A percentile compares a stretch with the other conserved stretches of the same genome.
These are phyloP conservation scores for Pteronura brasiliensis DNA, from an alignment of 2,113 vertebrate genomes.

Conservation along the genomic window DNA sequence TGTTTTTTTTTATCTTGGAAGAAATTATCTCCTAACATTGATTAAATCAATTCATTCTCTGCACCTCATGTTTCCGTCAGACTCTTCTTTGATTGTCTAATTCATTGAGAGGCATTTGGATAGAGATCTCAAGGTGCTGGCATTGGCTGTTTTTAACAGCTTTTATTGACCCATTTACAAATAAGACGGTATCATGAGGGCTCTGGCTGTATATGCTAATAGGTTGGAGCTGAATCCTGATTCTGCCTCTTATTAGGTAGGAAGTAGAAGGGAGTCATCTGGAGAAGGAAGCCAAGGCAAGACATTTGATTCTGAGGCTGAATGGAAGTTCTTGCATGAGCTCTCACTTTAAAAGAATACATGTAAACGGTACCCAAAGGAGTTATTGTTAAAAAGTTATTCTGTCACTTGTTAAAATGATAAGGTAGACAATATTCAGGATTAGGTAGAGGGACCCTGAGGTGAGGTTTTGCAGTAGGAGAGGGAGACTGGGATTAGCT, in stretches of 20 bases:
- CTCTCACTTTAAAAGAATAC: background rate
- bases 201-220: background rate
- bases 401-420: background rate
- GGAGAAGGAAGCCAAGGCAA: background rate
- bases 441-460: background rate
- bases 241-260: background rate
- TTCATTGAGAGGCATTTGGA: background rate
- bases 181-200: background rate
- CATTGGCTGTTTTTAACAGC: background rate
- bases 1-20: background rate
- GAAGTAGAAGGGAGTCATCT: background rate
- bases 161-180: background rate
- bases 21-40: background rate
- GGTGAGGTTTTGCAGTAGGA: background rate
- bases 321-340: background rate
- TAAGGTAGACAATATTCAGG: background rate
- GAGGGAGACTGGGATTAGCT: background rate
- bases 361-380: background rate
- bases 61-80: background rate
- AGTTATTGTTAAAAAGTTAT: background rate
- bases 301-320: background rate
- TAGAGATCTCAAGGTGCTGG: background rate
- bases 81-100: background rate
- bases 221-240: background rate
- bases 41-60: background rate